These are phyloP conservation scores for Leucozona laternaria DNA, from an alignment of 2,888 invertebrate species.

Conservation along the genomic window DNA sequence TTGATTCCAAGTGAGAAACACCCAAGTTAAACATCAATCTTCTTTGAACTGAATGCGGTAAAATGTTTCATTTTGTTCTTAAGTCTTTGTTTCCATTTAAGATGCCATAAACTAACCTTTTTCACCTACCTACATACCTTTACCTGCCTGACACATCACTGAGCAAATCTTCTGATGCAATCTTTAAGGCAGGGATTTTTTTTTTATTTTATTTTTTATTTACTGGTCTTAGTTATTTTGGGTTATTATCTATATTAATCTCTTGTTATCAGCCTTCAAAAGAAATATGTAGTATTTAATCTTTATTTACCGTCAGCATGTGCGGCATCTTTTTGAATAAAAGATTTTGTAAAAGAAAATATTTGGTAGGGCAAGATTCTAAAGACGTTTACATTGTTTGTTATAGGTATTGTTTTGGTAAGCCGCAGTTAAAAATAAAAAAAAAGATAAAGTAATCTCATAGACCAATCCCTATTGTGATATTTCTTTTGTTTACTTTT, in stretches of 20 bases:
- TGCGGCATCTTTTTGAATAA: conserved; percentile 5
- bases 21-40: neutral
- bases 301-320: neutral
- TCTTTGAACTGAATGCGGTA: neutral
- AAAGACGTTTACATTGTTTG: neutral
- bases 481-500: neutral
- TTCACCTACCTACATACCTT: neutral
- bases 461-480: neutral
- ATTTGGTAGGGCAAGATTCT: neutral
- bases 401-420: neutral
- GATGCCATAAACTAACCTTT: neutral
- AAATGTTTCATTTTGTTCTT: neutral
- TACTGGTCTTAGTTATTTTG: neutral
- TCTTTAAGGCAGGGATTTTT: neutral
- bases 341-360: neutral
- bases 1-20: neutral
- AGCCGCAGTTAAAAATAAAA: neutral
- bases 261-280: conserved; percentile 3
- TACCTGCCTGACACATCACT: neutral
- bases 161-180: conserved; percentile 1
- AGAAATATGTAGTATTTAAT: neutral
- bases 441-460: neutral
- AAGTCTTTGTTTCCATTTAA: neutral
- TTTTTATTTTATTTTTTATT: neutral
- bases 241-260: neutral